Evolutionary conservation across 2,113 vertebrate species (phyloP).

Genomic region (Tenrec ecaudatus): DNA sequence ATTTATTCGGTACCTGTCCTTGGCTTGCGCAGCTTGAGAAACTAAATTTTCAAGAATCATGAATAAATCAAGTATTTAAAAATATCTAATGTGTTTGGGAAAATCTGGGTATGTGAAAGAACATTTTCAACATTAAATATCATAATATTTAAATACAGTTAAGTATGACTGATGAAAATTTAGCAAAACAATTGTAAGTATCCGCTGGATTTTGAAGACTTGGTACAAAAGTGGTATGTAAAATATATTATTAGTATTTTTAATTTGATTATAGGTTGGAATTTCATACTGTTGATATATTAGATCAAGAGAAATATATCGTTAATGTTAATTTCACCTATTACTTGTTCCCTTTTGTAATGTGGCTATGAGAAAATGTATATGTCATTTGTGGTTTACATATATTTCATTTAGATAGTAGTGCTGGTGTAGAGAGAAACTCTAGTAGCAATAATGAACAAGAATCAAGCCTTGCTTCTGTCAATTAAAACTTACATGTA

Average conservation of each 20-base stretch:
- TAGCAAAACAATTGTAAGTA: background rate
- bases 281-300: background rate
- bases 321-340: background rate
- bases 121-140: background rate
- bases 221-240: background rate
- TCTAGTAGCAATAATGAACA: background rate
- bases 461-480: too few relatives aligned
- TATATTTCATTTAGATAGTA: background rate
- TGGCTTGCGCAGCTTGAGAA: background rate
- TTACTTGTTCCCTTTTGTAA: background rate
- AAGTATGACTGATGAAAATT: constrained; percentile 32
- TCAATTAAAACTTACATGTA: too few relatives aligned
- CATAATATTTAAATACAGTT: background rate
- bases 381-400: background rate
- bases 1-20: background rate
- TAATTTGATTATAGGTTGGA: background rate
- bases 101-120: background rate
- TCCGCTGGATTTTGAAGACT: background rate
- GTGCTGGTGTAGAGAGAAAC: background rate
- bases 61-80: too few relatives aligned
- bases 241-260: background rate
- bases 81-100: background rate
- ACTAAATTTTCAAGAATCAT: background rate
- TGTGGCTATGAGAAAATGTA: background rate
- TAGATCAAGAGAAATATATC: background rate